Percentiles rank a stretch among this genome's conserved stretches.
Evolutionary conservation across 92 coral and sea anemone species (phyloP).

Genomic region (Zoanthus solanderi): DNA sequence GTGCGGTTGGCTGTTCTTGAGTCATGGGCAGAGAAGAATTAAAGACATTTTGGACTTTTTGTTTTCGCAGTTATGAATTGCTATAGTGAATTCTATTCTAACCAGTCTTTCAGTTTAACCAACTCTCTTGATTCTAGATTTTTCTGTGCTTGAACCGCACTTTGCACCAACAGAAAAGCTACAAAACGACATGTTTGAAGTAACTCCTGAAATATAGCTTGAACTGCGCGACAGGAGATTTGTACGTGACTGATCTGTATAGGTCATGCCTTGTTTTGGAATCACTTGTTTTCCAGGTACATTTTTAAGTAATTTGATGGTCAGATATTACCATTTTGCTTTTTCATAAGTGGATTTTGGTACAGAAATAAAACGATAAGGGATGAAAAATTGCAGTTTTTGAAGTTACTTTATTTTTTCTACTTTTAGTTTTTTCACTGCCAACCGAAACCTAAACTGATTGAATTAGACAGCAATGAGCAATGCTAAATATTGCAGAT

Average conservation of each 20-base stretch:
- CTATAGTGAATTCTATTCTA: too few relatives aligned
- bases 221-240: neutral
- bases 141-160: conserved; percentile 50
- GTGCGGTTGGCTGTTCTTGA: too few relatives aligned
- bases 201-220: neutral
- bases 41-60: too few relatives aligned
- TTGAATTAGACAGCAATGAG: neutral
- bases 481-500: neutral
- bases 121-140: conserved; percentile 27
- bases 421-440: neutral
- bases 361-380: neutral
- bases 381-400: neutral
- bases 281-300: neutral
- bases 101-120: conserved; percentile 36
- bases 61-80: too few relatives aligned
- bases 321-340: neutral
- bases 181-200: conserved; percentile 17
- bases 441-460: neutral
- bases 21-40: too few relatives aligned
- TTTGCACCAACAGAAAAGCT: conserved; percentile 55
- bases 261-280: neutral
- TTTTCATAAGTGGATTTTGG: neutral
- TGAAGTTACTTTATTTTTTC: neutral
- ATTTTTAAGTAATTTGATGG: neutral
- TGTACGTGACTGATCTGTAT: neutral